phyloP scores from a whole-genome alignment of 2,797 vertebrate genomes.

The Propithecus deckenii region DNA sequence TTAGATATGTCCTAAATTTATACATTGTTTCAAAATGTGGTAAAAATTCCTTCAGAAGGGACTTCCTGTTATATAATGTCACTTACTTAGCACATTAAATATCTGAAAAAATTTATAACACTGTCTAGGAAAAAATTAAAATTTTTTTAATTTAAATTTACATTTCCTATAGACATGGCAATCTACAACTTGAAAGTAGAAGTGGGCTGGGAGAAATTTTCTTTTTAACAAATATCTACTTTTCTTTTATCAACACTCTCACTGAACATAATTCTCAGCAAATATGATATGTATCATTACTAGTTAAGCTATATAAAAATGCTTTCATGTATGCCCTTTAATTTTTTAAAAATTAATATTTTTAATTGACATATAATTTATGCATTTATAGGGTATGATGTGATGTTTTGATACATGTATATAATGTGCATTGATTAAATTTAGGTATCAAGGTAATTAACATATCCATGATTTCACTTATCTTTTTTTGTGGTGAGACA shows the following conservation, averaged over 20 bases:
- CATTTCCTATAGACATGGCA: not conserved
- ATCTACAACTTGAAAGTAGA: not conserved
- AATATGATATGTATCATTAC: not conserved
- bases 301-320: not conserved
- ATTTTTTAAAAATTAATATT: not conserved
- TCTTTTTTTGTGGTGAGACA: not conserved
- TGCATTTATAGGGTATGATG: not conserved
- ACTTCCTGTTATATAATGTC: not conserved
- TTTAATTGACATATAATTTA: not conserved
- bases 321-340: not conserved
- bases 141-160: not conserved
- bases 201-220: not conserved
- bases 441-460: not conserved
- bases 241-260: not conserved
- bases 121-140: not conserved
- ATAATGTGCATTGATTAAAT: too few species aligned
- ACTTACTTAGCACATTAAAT: not conserved
- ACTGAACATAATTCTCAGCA: not conserved
- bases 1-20: not conserved
- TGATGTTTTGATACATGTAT: not conserved
- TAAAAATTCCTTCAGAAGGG: not conserved
- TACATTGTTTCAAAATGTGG: not conserved
- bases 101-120: not conserved
- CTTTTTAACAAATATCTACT: not conserved
- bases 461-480: not conserved